Percentiles rank a stretch among this genome's conserved stretches.
Evolutionary conservation across 2,797 vertebrate species (phyloP).

Genomic region (Calcarius lapponicus): DNA sequence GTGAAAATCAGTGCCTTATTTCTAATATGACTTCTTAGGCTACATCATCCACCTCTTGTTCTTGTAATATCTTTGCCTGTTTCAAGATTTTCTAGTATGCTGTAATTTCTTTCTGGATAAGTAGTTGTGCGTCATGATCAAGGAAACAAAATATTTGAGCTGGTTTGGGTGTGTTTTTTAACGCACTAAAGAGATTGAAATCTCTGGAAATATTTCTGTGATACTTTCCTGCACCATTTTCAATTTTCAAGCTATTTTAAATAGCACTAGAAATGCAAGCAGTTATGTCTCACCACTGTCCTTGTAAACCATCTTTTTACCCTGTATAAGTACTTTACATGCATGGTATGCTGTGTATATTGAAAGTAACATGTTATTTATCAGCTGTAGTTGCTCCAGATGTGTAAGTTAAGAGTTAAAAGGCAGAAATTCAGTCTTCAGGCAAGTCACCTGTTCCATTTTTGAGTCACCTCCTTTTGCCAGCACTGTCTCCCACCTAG

Average conservation of each 20-base stretch:
- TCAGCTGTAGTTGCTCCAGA: background rate
- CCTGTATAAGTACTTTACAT: background rate
- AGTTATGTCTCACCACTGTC: background rate
- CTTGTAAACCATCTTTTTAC: background rate
- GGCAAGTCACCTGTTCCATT: constrained; percentile 28
- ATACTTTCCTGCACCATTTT: background rate
- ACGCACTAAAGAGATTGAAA: background rate
- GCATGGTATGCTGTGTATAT: background rate
- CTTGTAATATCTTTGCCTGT: background rate
- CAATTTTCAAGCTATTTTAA: background rate
- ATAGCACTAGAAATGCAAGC: background rate
- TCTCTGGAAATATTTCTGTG: background rate
- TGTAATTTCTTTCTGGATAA: background rate
- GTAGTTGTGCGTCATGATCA: background rate
- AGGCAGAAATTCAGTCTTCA: background rate
- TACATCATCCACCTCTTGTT: background rate
- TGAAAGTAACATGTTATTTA: background rate
- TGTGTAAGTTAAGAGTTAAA: background rate
- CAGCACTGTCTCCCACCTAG: background rate
- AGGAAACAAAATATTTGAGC: background rate
- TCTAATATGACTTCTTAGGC: background rate
- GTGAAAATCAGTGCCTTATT: background rate
- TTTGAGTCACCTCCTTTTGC: background rate
- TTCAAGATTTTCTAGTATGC: background rate
- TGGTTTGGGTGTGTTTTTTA: background rate